phyloP scores from a whole-genome alignment of 2,888 invertebrate species.

The Troilus luridus region DNA sequence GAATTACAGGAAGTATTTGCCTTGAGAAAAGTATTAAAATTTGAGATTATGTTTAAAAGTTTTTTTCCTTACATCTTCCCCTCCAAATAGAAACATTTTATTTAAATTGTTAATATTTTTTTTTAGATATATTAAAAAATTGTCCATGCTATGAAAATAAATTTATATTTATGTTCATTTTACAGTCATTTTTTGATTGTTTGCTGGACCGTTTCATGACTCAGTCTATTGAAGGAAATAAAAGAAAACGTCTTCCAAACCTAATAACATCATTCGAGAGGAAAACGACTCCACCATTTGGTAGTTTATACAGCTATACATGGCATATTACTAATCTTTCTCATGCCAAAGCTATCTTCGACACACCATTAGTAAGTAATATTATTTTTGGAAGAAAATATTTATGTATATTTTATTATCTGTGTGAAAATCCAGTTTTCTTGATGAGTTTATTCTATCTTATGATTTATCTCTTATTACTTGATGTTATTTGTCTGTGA shows the following conservation, averaged over 20 bases:
- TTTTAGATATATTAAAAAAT: not conserved
- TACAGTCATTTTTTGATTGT: conserved; percentile 78
- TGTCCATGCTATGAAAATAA: not conserved
- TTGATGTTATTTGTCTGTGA: not conserved
- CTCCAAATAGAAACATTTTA: not conserved
- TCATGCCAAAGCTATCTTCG: conserved; percentile 82
- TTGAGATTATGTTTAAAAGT: too few relatives aligned
- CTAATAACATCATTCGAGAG: conserved; percentile 75
- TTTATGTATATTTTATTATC: not conserved
- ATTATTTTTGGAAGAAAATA: not conserved
- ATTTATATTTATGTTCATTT: conserved; percentile 58
- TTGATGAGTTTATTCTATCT: not conserved
- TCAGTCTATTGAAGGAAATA: conserved; percentile 74
- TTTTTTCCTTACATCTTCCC: not conserved
- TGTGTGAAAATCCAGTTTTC: not conserved
- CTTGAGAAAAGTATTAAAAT: too few relatives aligned
- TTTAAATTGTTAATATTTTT: not conserved
- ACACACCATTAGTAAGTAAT: conserved; percentile 74
- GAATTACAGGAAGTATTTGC: too few relatives aligned
- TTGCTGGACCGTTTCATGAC: conserved; percentile 74
- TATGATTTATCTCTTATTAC: not conserved
- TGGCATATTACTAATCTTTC: conserved; percentile 81
- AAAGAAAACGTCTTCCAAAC: conserved; percentile 78
- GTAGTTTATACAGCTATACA: conserved; percentile 78
- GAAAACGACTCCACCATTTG: conserved; percentile 75